Base-by-base conservation (phyloP, 2,888 invertebrate genomes). In the Hirtodrosophila histrioides region DNA sequence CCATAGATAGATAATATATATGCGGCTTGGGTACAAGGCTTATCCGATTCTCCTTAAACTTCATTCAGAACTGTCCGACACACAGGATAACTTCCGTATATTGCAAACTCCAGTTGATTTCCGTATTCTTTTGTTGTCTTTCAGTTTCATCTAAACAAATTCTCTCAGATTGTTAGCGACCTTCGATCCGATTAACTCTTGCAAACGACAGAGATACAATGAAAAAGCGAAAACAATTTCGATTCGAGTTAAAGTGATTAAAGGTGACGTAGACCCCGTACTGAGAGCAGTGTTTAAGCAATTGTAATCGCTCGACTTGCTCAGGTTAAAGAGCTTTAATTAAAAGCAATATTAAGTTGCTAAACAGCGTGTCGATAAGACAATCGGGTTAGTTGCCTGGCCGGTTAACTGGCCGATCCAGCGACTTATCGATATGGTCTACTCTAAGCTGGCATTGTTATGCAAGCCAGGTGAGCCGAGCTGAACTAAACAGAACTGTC, bases 141-240 rank as follows among this genome's bases (percentile, higher is more conserved):
- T 39, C 46, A 17, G 31, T 11, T 51, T 29, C 43, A 53, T 57
- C 43, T 40, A 29, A 39, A 39, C 11, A 24, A 53, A 44, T 64
- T 60, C 55, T 43, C n/a, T 12, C 11, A 17, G 6, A 8, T 40
- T 36, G 41, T 27, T 43, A 27, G 11, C 64, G 72, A 75, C 87
- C 86, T 87, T 85, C 77, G 33, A 8, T 56, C 9, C 75, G 81
- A 81, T 87, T 78, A 75, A 51, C 10, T 54, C 6, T 68, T 49
- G 53, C 39, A 43, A 72, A 69, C 37, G 43, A 53, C 66, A 70
- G 64, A 65, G 37, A 49, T 36, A 49, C 17, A 17, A 17, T 17
- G 17, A 40, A 61, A 63, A 39, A 48, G 48, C 40, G 23, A 37
- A 23, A 36, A 45, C 23, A 48, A 48, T 50, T 58, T 62, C 27